Conservation (phyloP, 2,113 vertebrate genomes). For the Acanthisitta chloris region DNA sequence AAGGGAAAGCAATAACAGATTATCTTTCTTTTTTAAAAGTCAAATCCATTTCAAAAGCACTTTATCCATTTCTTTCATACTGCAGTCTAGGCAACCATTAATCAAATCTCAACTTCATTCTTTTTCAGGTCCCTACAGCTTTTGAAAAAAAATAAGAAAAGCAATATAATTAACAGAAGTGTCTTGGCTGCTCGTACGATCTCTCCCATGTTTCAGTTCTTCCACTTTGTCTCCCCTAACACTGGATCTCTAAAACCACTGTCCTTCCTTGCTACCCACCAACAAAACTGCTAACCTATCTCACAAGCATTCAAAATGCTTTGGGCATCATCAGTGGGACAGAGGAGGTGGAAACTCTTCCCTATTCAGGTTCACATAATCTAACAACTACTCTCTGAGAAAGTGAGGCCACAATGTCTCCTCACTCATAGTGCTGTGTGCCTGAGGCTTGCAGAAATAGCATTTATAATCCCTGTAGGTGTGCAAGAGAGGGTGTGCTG, state of each 20-base stretch:
- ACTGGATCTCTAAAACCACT: not conserved
- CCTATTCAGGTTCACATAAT: not conserved
- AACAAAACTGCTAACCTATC: not conserved
- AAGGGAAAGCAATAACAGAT: not conserved
- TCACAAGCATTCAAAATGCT: not conserved
- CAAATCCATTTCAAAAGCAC: slow-evolving; percentile 4
- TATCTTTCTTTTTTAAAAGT: not conserved
- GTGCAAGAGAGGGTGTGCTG: too few relatives aligned
- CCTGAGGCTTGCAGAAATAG: not conserved
- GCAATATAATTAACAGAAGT: slow-evolving; percentile 14
- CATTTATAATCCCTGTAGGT: not conserved
- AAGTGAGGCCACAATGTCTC: not conserved
- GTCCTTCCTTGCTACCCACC: not conserved
- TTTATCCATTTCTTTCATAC: not conserved
- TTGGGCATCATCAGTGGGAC: not conserved
- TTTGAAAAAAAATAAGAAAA: not conserved
- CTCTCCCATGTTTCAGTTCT: not conserved
- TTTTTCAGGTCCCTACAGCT: not conserved
- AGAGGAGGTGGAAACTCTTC: not conserved
- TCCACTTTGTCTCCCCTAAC: not conserved
- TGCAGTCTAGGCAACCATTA: not conserved
- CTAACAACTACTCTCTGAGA: not conserved
- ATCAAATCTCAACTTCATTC: not conserved
- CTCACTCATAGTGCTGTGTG: not conserved
- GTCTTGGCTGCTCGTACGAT: not conserved